These are phyloP conservation scores for Dendrophyllia cribrosa DNA, from an alignment of 64 coral and sea anemone species.

Conservation along the genomic window DNA sequence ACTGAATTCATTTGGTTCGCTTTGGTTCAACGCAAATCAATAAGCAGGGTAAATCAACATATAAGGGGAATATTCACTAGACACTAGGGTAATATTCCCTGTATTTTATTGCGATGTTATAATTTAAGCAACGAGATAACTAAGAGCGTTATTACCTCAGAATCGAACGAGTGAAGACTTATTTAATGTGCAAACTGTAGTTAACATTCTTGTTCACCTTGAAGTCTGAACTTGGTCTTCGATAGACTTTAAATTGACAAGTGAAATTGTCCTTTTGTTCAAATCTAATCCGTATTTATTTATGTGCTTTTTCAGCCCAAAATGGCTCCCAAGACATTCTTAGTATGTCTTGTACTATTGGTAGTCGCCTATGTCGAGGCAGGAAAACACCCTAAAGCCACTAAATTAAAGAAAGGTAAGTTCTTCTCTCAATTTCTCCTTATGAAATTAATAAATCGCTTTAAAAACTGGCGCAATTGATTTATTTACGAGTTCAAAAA, in stretches of 20 bases:
- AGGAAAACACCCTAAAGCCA: slow-evolving; percentile 79
- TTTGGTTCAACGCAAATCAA: not conserved
- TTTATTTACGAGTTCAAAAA: too few species aligned
- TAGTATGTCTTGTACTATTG: slow-evolving; percentile 74
- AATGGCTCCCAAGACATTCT: slow-evolving; percentile 79
- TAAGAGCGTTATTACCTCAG: not conserved
- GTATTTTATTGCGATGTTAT: not conserved
- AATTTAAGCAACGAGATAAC: not conserved
- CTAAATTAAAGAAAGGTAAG: slow-evolving; percentile 69
- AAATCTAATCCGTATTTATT: not conserved
- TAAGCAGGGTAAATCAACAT: not conserved
- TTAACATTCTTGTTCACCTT: not conserved
- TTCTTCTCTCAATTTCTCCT: not conserved
- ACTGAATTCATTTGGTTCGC: not conserved
- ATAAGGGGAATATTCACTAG: not conserved
- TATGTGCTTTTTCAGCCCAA: slow-evolving; percentile 42
- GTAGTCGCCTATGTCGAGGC: slow-evolving; percentile 70
- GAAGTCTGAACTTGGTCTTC: not conserved
- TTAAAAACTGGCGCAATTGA: not conserved
- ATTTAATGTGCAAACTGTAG: not conserved
- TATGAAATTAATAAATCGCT: not conserved
- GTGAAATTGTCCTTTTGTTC: not conserved
- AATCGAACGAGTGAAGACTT: not conserved
- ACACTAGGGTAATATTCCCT: not conserved
- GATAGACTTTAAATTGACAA: not conserved